Base-by-base conservation (phyloP, 2,888 invertebrate species). In the Hoplodrina ambigua region DNA sequence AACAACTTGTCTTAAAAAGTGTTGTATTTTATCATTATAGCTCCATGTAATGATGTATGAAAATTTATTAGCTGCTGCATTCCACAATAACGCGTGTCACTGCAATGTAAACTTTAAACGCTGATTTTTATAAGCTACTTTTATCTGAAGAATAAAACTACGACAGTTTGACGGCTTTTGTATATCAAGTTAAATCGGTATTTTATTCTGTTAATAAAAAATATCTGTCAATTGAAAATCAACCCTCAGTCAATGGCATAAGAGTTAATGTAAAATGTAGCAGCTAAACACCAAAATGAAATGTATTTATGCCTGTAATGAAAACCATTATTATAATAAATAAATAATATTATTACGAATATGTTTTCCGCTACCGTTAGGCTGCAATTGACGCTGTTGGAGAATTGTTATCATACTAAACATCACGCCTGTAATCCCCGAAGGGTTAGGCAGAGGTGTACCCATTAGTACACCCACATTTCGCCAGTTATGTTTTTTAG, bases 1-100 rank as follows among this genome's bases (percentile, higher is more conserved):
- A 55, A 62, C 25, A 65, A 58, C 78, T 80, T 82, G 68, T 75
- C 69, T 13, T 57, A 30, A 1, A 74, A 82, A 83, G 77, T 84
- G 49, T 81, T 81, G 62, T 69, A n/a, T 20, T 50, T 50, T 55
- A 41, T 63, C 25, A 62, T 58, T 61, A 30, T 67, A 72, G 69
- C 66, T 62, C 65, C n/a, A 81, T 72, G 60, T 68, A 64, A 78
- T 77, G 67, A 60, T 30, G 0, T 37, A 44, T 70, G 56, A 52
- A 52, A 8, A n/a, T 41, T 17, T 64, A 50, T 13, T 44, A 13
- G 3, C 10, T 33, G 41, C n/a, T 10, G 7, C 46, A 55, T 59
- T 59, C 53, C n/a, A 62, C 46, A 41, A 61, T 49, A 4, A 33
- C 20, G 0, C 5, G 10, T 11, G n/a, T 15, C 11, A 58, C 17